Evolutionary conservation across 2,888 invertebrate genomes (phyloP).

Genomic region (Eupithecia exiguata): DNA sequence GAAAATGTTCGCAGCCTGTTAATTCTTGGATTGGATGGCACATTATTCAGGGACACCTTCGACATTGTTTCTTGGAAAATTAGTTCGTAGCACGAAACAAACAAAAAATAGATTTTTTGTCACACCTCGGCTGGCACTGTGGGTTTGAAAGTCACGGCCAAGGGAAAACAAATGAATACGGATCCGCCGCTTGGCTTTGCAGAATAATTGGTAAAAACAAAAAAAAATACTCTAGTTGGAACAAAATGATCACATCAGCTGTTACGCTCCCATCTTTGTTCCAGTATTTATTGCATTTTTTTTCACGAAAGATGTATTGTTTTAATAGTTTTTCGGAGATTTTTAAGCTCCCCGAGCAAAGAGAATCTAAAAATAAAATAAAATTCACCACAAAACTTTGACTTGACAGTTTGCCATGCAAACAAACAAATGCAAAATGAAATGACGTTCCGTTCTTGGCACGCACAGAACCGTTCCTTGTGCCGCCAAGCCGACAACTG

Average conservation of each 20-base stretch:
- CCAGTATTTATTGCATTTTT: not conserved
- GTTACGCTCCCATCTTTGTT: constrained; percentile 59
- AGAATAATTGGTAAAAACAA: constrained; percentile 56
- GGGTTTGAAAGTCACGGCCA: constrained; percentile 57
- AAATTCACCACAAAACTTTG: constrained; percentile 32
- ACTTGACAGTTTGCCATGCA: constrained; percentile 52
- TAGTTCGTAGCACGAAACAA: constrained; percentile 49
- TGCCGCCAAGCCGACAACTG: constrained; percentile 74
- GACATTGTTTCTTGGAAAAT: constrained; percentile 63
- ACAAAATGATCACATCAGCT: constrained; percentile 51
- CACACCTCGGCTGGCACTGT: constrained; percentile 61
- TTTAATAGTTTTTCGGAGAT: not conserved
- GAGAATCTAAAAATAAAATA: constrained; percentile 1
- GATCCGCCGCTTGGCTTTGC: constrained; percentile 41
- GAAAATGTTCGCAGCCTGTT: constrained; percentile 77
- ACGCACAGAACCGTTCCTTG: constrained; percentile 55
- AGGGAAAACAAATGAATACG: constrained; percentile 62
- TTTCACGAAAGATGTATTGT: not conserved
- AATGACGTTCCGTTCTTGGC: constrained; percentile 69
- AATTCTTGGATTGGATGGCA: constrained; percentile 78
- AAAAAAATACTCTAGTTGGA: constrained; percentile 50
- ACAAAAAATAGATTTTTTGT: constrained; percentile 61
- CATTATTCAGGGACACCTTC: constrained; percentile 78
- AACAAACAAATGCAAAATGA: constrained; percentile 36
- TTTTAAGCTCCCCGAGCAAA: not conserved